A percentile compares a stretch with the other conserved stretches of the same genome.
These are phyloP conservation scores for Leucophenga maculata DNA, from an alignment of 2,888 invertebrate species.

Conservation along the genomic window DNA sequence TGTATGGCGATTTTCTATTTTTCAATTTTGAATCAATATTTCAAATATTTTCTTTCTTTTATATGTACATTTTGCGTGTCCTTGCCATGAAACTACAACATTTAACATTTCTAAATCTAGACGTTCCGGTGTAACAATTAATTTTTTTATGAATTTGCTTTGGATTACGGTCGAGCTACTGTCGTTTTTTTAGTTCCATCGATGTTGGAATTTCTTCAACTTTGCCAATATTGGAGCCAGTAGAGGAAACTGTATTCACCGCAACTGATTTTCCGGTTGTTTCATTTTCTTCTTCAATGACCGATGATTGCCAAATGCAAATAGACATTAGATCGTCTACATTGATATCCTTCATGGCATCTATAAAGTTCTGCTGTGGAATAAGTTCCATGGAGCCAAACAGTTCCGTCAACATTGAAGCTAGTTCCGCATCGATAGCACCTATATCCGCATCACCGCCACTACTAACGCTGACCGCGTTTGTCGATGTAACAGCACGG, in stretches of 20 bases:
- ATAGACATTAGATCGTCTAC: conserved; percentile 25
- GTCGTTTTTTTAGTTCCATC: too few relatives aligned
- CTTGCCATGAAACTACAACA: too few relatives aligned
- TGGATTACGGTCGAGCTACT: too few relatives aligned
- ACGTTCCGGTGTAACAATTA: too few relatives aligned
- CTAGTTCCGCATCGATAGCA: too few relatives aligned
- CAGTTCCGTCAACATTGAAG: not conserved
- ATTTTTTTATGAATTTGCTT: too few relatives aligned
- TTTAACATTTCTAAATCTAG: too few relatives aligned
- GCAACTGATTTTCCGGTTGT: conserved; percentile 33
- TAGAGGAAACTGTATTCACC: not conserved
- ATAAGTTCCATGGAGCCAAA: not conserved
- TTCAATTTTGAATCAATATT: too few relatives aligned
- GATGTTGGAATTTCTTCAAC: too few relatives aligned
- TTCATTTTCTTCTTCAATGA: conserved; percentile 39
- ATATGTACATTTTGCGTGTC: too few relatives aligned
- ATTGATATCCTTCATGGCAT: not conserved
- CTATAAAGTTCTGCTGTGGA: not conserved
- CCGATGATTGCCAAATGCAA: conserved; percentile 29
- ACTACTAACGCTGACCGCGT: not conserved
- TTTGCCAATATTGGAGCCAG: not conserved
- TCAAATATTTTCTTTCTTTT: too few relatives aligned
- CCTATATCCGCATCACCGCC: not conserved
- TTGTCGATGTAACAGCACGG: not conserved
- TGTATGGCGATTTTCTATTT: too few relatives aligned